These are phyloP conservation scores for Drosophila meridiana DNA, from an alignment of 2,888 invertebrate genomes.

Conservation along the genomic window DNA sequence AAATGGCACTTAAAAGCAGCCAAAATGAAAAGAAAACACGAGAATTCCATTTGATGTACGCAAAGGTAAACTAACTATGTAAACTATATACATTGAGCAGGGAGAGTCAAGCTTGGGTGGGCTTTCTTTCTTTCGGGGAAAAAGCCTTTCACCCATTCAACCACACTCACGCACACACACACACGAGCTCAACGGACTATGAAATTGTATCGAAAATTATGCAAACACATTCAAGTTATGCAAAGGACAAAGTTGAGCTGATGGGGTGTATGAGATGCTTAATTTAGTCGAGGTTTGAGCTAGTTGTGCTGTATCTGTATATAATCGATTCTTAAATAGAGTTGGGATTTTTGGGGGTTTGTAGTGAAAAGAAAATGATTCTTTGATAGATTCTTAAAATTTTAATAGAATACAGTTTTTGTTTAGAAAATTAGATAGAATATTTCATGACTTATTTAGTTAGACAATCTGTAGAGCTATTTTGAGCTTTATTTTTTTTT, in stretches of 20 bases:
- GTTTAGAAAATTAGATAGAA: no score
- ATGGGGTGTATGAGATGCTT: conserved; percentile 6
- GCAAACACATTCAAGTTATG: conserved; percentile 77
- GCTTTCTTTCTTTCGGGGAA: conserved; percentile 18
- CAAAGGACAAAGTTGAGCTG: conserved; percentile 66
- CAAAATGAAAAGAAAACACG: conserved; percentile 84
- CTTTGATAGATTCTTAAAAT: background rate
- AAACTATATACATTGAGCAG: conserved; percentile 59
- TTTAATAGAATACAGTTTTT: background rate
- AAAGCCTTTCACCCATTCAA: conserved; percentile 73
- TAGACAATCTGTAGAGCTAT: no score
- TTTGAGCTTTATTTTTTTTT: no score
- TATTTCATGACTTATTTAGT: no score
- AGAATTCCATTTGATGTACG: conserved; percentile 80
- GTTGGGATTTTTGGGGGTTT: background rate
- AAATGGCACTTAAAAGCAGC: conserved; percentile 80
- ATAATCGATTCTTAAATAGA: conserved; percentile 31
- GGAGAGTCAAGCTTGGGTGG: conserved; percentile 29
- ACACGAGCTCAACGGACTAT: conserved; percentile 80
- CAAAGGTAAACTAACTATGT: conserved; percentile 71
- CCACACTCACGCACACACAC: background rate
- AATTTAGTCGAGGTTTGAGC: conserved; percentile 17
- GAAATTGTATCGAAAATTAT: conserved; percentile 84
- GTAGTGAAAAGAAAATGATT: background rate
- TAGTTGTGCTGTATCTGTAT: background rate